These are phyloP conservation scores for Halcyon smyrnensis DNA, from an alignment of 2,797 vertebrate genomes.

Conservation along the genomic window DNA sequence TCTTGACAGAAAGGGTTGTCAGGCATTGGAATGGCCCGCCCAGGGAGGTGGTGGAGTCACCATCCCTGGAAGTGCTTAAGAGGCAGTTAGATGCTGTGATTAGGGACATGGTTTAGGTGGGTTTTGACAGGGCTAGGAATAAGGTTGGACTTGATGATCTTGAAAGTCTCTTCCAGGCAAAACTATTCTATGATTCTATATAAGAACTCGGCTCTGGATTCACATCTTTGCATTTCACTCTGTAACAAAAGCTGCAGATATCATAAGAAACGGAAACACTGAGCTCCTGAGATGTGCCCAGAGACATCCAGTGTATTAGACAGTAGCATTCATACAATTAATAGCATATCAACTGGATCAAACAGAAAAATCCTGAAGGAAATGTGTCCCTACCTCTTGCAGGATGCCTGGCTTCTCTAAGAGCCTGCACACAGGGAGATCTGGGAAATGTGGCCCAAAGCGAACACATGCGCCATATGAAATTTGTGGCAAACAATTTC, in stretches of 20 bases:
- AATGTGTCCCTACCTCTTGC: neutral
- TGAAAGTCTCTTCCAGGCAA: too few species aligned
- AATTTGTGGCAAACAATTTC: neutral
- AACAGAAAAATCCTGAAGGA: neutral
- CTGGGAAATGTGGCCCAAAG: neutral
- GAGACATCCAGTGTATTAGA: too few species aligned
- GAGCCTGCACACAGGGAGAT: neutral
- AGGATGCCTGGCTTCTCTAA: neutral
- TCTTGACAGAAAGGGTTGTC: too few species aligned
- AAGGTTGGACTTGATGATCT: too few species aligned
- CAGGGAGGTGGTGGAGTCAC: too few species aligned
- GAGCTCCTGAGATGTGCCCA: neutral
- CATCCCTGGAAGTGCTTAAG: too few species aligned
- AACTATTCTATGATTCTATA: too few species aligned
- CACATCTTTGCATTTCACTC: neutral
- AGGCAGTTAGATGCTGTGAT: too few species aligned
- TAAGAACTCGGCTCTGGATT: neutral
- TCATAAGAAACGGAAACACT: neutral
- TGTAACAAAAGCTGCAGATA: neutral
- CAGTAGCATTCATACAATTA: neutral
- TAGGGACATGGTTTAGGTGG: too few species aligned
- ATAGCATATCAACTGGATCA: neutral
- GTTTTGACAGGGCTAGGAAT: too few species aligned
- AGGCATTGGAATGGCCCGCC: too few species aligned
- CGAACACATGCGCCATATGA: accelerated